Evolutionary conservation across 2,888 invertebrate species (phyloP), one percentile per base, ranked within the genome.

Genomic region (Drosophila prostipennis): DNA sequence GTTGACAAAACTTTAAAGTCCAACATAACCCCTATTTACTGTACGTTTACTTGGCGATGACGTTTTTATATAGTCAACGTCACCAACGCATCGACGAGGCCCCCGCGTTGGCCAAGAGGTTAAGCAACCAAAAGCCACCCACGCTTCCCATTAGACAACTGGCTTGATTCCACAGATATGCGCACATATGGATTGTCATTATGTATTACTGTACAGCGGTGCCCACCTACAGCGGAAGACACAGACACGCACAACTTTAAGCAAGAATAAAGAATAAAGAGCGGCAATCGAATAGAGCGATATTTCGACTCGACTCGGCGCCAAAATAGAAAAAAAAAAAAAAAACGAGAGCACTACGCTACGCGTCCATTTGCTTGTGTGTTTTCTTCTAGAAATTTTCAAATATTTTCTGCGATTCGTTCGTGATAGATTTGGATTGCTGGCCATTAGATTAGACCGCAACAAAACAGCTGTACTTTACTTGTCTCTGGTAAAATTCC

Each of bases 321-420:
- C 37, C 19, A 29, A 54, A 32, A 45, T 34, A 37, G 42, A 37
- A 23, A 36, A 16, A 36, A 54, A 16, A 36, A 54, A 57, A 36
- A 54, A 19, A 19, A 19, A 57, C 36, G 37, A 52, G 52, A 36
- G 46, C 45, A 19, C 19, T 19, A 19, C 19, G 53, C 29, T 14
- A 76, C 43, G 63, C 76, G 56, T 63, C 19, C 19, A 19, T 19
- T 19, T 19, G 19, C 19, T 19, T 75, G 76, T 73, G 76, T 67
- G 69, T 72, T 65, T 72, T 78, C 52, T 82, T 82, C 88, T 88
- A 82, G 88, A 82, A 88, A 72, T 81, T 76, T 74, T 79, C 49
- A 71, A 78, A 72, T 61, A 70, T 80, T 74, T 76, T 69, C 34
- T 61, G 54, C 49, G 64, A 65, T 43, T 43, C 48, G 54, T 60